Evolutionary conservation across 2,888 invertebrate genomes (phyloP).

Genomic region (Mechanitis mazaeus): DNA sequence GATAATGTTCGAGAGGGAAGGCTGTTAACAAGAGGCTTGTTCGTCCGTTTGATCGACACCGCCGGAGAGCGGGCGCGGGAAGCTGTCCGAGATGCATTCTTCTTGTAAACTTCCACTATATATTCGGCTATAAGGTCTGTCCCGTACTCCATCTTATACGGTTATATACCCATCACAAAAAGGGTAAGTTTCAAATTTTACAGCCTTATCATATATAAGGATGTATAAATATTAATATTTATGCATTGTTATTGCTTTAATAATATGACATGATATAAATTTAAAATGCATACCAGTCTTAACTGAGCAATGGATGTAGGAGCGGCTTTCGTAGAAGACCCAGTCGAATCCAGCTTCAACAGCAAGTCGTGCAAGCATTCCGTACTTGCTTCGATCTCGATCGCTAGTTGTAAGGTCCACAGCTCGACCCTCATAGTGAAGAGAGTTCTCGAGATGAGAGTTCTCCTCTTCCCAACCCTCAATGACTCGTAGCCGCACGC

Average conservation of each 20-base stretch:
- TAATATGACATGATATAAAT: too few relatives aligned
- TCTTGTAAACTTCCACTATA: constrained; percentile 75
- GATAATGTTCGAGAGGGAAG: constrained; percentile 53
- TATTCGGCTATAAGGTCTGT: constrained; percentile 57
- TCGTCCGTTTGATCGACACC: constrained; percentile 76
- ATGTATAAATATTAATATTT: too few relatives aligned
- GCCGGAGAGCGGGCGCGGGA: constrained; percentile 71
- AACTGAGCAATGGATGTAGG: constrained; percentile 97
- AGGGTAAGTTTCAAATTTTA: too few relatives aligned
- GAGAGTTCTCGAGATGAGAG: constrained; percentile 85
- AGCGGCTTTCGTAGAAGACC: constrained; percentile 97
- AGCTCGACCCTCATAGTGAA: constrained; percentile 97
- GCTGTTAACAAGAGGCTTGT: constrained; percentile 74
- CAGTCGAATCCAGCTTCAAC: constrained; percentile 99
- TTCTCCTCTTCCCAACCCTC: constrained; percentile 97
- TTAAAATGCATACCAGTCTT: constrained; percentile 88
- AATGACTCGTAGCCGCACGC: constrained; percentile 92
- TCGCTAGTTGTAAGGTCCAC: constrained; percentile 97
- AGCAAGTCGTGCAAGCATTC: constrained; percentile 95
- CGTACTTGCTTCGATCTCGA: constrained; percentile 94
- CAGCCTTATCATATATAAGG: too few relatives aligned
- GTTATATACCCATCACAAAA: constrained; percentile 47
- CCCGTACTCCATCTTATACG: constrained; percentile 49
- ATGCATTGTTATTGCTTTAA: too few relatives aligned
- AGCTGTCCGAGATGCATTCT: constrained; percentile 72